Base-by-base conservation (phyloP, 2,113 vertebrate species). In the Pedionomus torquatus region DNA sequence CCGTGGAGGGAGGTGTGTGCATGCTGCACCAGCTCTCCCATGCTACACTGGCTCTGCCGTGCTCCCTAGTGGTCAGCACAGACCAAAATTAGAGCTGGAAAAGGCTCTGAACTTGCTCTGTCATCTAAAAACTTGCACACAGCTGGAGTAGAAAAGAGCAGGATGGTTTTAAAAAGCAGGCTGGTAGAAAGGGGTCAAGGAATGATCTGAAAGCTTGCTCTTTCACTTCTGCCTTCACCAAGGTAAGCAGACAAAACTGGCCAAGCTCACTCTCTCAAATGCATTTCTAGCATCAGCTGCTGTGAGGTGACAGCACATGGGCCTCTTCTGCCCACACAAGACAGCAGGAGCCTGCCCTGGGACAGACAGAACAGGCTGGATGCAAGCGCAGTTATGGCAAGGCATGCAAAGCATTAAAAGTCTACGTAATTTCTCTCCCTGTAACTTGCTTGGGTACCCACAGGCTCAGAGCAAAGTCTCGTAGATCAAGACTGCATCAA, bases 1-100 rank as follows among this genome's bases (percentile, higher is more conserved):
- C n/a, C 74, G 35, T 0, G 13, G 68, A 63, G 52, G 41, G 83
- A 87, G 77, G 70, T 4, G 33, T 60, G 72, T 25, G 63, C 57
- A 13, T 5, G 13, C 71, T 10, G 57, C 82, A 23, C 31, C 54
- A 76, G 75, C 91, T 96, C 95, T 96, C 63, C 87, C 70, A 20
- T 4, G 63, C 83, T 37, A 57, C 2, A 11, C 71, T 71, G 92
- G 96, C 95, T 97, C 98, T 97, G 90, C 85, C 90, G 24, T 63
- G 97, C 97, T 97, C 95, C 94, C 97, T 97, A 82, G 97, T 89
- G 98, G 96, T 95, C 83, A 87, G 39, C 88, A 66, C 19, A 61
- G 37, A 89, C 82, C 46, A 41, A 46, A 84, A 89, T 10, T 39
- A 58, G 70, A 60, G 31, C 30, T 41, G 46, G 55, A 19, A 51